A percentile compares a stretch with the other conserved stretches of the same genome.
These are phyloP conservation scores for Amblyraja radiata DNA, from an alignment of 2,797 vertebrate genomes.

Conservation along the genomic window DNA sequence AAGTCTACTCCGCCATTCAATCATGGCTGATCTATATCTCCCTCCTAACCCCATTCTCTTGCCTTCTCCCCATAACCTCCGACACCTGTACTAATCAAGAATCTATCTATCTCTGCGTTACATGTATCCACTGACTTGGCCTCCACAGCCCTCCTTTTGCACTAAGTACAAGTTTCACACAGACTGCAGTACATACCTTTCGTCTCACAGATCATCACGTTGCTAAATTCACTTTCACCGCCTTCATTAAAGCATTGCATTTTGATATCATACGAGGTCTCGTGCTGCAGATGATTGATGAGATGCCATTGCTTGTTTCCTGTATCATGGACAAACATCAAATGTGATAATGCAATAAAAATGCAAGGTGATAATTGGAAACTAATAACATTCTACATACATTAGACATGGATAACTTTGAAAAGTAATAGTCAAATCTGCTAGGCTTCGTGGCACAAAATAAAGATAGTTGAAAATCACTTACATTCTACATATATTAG, in stretches of 20 bases:
- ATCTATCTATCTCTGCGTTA: too few relatives aligned
- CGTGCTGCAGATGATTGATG: constrained; percentile 83
- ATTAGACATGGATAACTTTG: not conserved
- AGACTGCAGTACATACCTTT: constrained; percentile 67
- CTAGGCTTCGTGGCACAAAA: too few relatives aligned
- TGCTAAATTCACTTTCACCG: constrained; percentile 87
- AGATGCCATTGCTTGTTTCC: constrained; percentile 84
- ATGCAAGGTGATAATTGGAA: not conserved
- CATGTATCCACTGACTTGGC: too few relatives aligned
- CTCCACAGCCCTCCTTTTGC: too few relatives aligned
- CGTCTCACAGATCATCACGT: constrained; percentile 96
- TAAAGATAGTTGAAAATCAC: not conserved
- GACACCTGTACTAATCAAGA: too few relatives aligned
- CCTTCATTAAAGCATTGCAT: constrained; percentile 92
- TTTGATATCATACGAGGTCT: constrained; percentile 93
- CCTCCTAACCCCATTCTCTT: too few relatives aligned
- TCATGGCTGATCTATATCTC: too few relatives aligned
- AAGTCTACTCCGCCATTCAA: too few relatives aligned
- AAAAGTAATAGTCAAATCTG: not conserved
- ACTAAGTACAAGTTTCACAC: not conserved
- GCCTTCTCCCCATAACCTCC: too few relatives aligned
- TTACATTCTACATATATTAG: not conserved
- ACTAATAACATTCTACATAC: not conserved
- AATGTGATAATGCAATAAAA: too few relatives aligned
- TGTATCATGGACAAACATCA: constrained; percentile 44